Conservation (phyloP, 2,888 invertebrate species). For the Boloria selene region DNA sequence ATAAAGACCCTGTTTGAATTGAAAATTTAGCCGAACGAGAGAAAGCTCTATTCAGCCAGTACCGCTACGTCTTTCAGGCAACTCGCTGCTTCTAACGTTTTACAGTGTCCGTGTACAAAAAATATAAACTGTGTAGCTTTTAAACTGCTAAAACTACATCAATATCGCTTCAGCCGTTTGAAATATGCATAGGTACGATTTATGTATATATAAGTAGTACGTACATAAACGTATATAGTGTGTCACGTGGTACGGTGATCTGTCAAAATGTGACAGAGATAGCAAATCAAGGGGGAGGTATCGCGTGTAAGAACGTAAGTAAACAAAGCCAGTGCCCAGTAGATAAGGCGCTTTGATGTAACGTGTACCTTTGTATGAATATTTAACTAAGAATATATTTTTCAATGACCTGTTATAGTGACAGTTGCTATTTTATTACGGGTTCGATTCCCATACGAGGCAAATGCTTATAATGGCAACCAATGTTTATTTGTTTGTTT, state of each 20-base stretch:
- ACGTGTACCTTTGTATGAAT: constrained; percentile 16
- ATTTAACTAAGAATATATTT: constrained; percentile 12
- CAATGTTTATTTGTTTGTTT: too few species aligned
- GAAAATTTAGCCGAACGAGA: constrained; percentile 80
- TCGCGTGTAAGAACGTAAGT: constrained; percentile 55
- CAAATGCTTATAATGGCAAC: too few species aligned
- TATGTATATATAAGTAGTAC: too few species aligned
- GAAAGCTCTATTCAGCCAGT: constrained; percentile 75
- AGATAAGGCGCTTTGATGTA: constrained; percentile 33
- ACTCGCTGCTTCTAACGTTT: constrained; percentile 62
- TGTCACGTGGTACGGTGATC: constrained; percentile 64
- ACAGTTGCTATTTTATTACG: too few species aligned
- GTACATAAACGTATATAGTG: constrained; percentile 40
- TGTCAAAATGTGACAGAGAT: constrained; percentile 72
- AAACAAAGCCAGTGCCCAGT: constrained; percentile 45
- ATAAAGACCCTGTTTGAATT: constrained; percentile 82
- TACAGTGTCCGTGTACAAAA: constrained; percentile 17
- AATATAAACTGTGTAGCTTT: constrained; percentile 10
- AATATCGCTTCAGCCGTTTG: constrained; percentile 34
- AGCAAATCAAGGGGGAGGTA: constrained; percentile 46
- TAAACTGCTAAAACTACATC: constrained; percentile 6
- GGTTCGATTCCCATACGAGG: neutral
- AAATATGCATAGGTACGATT: constrained; percentile 40
- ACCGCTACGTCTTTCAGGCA: constrained; percentile 78
- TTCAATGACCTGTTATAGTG: neutral